Base-by-base conservation (phyloP, 2,113 vertebrate genomes). In the Rana temporaria region DNA sequence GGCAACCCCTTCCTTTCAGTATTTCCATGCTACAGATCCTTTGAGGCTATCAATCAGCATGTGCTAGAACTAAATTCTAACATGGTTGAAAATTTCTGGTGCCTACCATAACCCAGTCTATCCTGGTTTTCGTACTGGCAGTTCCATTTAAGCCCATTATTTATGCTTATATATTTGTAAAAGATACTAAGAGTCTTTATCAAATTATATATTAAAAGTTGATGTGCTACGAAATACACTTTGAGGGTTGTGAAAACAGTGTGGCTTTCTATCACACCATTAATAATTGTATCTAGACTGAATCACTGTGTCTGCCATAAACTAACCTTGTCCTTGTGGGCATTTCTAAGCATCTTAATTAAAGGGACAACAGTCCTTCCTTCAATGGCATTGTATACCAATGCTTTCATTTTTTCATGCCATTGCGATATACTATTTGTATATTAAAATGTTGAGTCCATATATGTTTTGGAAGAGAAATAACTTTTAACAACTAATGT, bases 401-500 rank as follows among this genome's bases (percentile, higher is more conserved):
- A 15, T n/a, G 34, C 71, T 60, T 14, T 26, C 55, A 34, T 60
- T 56, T 63, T 14, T n/a, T 1, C 19, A 34, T 56, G 12, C 22
- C 22, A 63, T 63, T 63, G 48, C 30, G 20, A 74, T 59, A 60
- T 34, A 42, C 4, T 15, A n/a, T 60, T 70, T 70, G 78, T 71
- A 70, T 80, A 42, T 38, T 57, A 80, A 68, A 67, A 6, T 59
- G 14, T 60, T 59, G 34, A 80, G 87, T 91, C 88, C 89, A 89
- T 85, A 62, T 52, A 90, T 68, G 67, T 72, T 84, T 90, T 86
- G 88, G 84, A 87, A 86, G 86, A 92, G 19, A 88, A 79, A 88
- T 84, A 90, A 90, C 88, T 87, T 87, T 91, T 79, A 70, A 97
- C 96, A 95, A 93, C 95, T 95, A 93, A 48, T 48, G 42, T 48